phyloP scores from a whole-genome alignment of 2,113 vertebrate species.

The Thamnaconus septentrionalis region DNA sequence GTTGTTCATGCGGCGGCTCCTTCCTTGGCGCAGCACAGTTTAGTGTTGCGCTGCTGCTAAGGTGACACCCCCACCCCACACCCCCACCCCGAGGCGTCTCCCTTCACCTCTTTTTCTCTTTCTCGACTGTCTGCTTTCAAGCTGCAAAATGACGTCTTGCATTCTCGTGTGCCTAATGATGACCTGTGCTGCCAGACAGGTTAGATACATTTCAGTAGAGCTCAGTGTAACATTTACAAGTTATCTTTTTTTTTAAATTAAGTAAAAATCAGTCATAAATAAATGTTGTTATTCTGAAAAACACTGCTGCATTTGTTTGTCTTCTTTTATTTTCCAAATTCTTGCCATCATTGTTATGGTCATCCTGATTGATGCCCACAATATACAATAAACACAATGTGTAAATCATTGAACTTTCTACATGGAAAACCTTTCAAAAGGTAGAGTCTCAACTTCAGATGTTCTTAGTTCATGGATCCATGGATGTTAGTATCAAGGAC shows the following conservation, averaged over 20 bases:
- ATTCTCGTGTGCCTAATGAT: constrained; percentile 75
- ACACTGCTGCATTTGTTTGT: neutral
- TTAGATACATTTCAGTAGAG: constrained; percentile 66
- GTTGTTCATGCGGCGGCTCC: constrained; percentile 25
- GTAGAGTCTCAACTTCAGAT: too few relatives aligned
- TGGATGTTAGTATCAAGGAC: neutral
- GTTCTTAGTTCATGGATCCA: neutral
- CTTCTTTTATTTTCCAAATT: too few relatives aligned
- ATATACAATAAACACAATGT: too few relatives aligned
- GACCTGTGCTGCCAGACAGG: constrained; percentile 60
- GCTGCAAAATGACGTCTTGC: constrained; percentile 58
- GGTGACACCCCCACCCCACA: constrained; percentile 1
- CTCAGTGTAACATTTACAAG: constrained; percentile 73
- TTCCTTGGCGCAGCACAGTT: constrained; percentile 42
- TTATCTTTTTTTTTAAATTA: constrained; percentile 71
- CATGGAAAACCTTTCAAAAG: too few relatives aligned
- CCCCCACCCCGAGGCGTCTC: neutral
- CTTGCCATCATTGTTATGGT: too few relatives aligned
- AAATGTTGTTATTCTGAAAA: constrained; percentile 38
- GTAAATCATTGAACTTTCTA: too few relatives aligned
- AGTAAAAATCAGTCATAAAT: constrained; percentile 72
- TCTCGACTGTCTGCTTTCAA: constrained; percentile 53
- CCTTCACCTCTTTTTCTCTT: constrained; percentile 43
- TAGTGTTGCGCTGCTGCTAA: constrained; percentile 39
- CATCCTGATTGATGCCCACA: too few relatives aligned